Percentiles rank a stretch among this genome's conserved stretches.
phyloP scores from a whole-genome alignment of 1,140 invertebrate species.

The Drosophila pectinifera region DNA sequence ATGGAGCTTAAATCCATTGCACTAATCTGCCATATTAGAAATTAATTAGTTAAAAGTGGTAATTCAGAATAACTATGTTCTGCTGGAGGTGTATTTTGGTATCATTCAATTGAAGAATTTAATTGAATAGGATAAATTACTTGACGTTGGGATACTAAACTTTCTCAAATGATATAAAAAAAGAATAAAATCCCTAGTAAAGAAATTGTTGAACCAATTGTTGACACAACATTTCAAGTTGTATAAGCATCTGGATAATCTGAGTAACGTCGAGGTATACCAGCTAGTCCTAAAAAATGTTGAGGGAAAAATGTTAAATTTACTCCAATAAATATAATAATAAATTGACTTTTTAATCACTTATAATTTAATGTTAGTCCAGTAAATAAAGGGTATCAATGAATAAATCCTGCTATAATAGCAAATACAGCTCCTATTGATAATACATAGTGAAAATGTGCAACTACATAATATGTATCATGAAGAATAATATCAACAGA shows the following conservation, averaged over 20 bases:
- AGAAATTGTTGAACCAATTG: constrained; percentile 88
- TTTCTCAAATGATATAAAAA: constrained; percentile 86
- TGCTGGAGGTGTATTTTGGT: constrained; percentile 86
- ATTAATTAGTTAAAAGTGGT: constrained; percentile 85
- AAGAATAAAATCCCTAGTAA: constrained; percentile 86
- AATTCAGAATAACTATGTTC: constrained; percentile 87
- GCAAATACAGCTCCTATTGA: constrained; percentile 90
- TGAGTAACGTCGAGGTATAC: constrained; percentile 90
- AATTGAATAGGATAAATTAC: constrained; percentile 85
- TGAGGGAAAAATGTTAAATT: constrained; percentile 92
- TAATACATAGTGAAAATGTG: constrained; percentile 90
- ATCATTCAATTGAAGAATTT: constrained; percentile 87
- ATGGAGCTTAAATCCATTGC: constrained; percentile 87
- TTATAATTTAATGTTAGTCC: constrained; percentile 86
- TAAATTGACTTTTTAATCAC: constrained; percentile 87
- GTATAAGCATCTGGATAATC: constrained; percentile 89
- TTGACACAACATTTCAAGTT: constrained; percentile 88
- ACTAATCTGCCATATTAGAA: constrained; percentile 87
- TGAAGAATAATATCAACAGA: constrained; percentile 90
- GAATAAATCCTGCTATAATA: constrained; percentile 89
- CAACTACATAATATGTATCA: constrained; percentile 92
- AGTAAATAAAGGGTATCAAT: constrained; percentile 89
- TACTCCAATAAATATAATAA: constrained; percentile 88
- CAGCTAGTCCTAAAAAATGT: constrained; percentile 90
- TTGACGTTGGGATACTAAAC: constrained; percentile 84